Conservation (phyloP, 1,140 invertebrate genomes). For the Drosophila sucinea region DNA sequence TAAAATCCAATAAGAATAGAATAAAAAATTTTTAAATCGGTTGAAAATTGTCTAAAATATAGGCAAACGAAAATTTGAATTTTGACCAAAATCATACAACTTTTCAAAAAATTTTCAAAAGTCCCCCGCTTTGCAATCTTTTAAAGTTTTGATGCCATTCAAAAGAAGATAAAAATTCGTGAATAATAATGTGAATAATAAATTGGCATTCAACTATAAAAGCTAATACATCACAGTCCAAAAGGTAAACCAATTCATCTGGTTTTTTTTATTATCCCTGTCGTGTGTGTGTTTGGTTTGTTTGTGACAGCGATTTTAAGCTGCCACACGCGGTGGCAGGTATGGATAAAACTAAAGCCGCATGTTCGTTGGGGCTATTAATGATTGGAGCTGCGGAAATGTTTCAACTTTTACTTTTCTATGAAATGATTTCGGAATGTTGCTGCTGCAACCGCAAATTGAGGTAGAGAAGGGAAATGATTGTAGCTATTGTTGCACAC, state of each 20-base stretch:
- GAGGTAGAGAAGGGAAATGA: conserved; percentile 35
- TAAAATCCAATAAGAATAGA: no score
- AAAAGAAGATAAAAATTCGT: no score
- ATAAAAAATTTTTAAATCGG: no score
- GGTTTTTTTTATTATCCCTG: not conserved
- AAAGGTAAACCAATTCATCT: not conserved
- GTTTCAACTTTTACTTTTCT: conserved; percentile 55
- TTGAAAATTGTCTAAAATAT: no score
- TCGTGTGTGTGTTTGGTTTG: conserved; percentile 36
- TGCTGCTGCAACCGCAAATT: conserved; percentile 57
- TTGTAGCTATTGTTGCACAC: conserved; percentile 27
- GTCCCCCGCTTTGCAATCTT: no score
- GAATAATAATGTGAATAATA: no score
- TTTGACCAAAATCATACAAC: no score
- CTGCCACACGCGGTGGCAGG: conserved; percentile 32
- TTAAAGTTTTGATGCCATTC: no score
- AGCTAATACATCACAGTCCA: no score
- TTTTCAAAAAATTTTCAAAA: no score
- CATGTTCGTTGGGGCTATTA: conserved; percentile 19
- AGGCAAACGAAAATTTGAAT: no score
- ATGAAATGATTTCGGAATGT: conserved; percentile 43
- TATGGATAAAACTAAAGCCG: conserved; percentile 30
- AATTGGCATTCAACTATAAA: no score
- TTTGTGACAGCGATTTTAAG: conserved; percentile 40
- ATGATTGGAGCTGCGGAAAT: conserved; percentile 35